Base-by-base conservation (phyloP, 2,113 vertebrate species). In the Sturnira hondurensis region DNA sequence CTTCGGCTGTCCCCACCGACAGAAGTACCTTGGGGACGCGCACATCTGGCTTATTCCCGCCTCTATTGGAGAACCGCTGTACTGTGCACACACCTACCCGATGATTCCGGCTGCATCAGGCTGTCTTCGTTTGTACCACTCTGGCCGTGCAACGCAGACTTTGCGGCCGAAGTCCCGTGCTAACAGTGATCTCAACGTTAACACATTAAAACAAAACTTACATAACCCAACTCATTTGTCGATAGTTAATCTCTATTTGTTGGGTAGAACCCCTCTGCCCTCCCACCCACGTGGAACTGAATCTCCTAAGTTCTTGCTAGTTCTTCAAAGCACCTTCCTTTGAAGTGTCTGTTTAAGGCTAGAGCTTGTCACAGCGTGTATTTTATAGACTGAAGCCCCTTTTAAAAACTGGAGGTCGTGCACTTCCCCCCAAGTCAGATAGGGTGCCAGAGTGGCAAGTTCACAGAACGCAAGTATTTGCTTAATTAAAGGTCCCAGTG, bases 1-100 rank as follows among this genome's bases (percentile, higher is more conserved):
- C 47, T 47, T 26, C 4, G 2, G 36, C 17, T 4, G 14, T 14
- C 36, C 14, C 1, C 1, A 7, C 14, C 6, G 4, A 45, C 2
- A 0, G 3, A 10, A 47, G 41, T 3, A 3, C 50, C 41, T 54
- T 36, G 16, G 12, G 16, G 28, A 5, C 3, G 12, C 56, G 36
- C 26, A 8, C 13, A 2, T 33, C 38, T 47, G 80, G n/a, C 2
- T 36, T 17, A 11, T 54, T 15, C 5, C 14, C 22, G 19, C 26
- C 17, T 80, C 3, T 12, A 2, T n/a, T 28, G 8, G 11, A n/a
- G 36, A 31, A 0, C n/a, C 16, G 13, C 14, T n/a, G 43, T 65
- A 68, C 11, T 12, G n/a, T 31, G 1, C 4, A 4, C 15, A 5
- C 26, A 1, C 36, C 24, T 36, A 13, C 28, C 13, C 14, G 14